Percentiles rank a stretch among this genome's conserved stretches.
These are phyloP conservation scores for Mycteria americana DNA, from an alignment of 2,797 vertebrate species.

Conservation along the genomic window DNA sequence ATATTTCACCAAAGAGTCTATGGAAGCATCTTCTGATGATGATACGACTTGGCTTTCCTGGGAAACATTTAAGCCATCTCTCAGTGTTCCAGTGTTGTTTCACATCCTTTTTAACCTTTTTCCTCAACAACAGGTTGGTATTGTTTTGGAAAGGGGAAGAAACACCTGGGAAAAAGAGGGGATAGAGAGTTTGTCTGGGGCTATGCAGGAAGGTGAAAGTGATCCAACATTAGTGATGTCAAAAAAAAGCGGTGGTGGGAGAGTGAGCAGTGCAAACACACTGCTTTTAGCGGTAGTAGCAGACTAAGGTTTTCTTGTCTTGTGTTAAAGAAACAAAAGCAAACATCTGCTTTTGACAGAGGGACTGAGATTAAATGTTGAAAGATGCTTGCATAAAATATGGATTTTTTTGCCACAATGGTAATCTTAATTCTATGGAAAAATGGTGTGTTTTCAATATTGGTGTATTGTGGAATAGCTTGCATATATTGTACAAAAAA, in stretches of 20 bases:
- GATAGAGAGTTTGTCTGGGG: neutral
- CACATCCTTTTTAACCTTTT: neutral
- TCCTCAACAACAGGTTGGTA: neutral
- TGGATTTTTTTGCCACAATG: rapidly evolving
- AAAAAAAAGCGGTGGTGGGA: rapidly evolving
- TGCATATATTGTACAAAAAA: neutral
- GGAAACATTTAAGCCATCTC: neutral
- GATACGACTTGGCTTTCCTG: neutral
- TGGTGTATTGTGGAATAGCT: neutral
- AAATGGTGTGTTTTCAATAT: neutral
- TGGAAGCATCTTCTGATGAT: neutral
- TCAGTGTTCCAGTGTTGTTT: neutral
- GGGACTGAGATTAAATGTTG: neutral
- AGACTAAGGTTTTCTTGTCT: neutral
- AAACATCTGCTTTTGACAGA: neutral
- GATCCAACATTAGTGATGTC: rapidly evolving
- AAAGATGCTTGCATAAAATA: neutral
- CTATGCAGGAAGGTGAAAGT: neutral
- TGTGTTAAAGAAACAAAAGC: neutral
- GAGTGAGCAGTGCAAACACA: neutral
- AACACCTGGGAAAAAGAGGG: neutral
- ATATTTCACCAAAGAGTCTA: neutral
- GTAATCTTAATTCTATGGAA: neutral
- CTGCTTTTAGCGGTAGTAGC: neutral
- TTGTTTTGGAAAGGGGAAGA: neutral